phyloP scores from a whole-genome alignment of 2,113 vertebrate genomes.

The Eptesicus fuscus region DNA sequence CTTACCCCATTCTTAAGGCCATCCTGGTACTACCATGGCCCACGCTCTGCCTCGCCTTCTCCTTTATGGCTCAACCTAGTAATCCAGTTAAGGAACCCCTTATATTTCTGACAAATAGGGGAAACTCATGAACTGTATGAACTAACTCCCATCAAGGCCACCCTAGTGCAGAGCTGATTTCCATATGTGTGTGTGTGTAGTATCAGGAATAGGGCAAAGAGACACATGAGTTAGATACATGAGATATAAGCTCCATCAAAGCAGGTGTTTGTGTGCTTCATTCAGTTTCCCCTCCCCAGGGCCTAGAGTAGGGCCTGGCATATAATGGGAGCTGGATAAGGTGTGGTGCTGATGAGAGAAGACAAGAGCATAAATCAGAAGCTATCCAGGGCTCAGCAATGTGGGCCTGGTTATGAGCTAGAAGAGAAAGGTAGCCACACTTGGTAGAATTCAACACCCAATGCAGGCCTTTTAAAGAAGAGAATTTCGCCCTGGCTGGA shows the following conservation, averaged over 20 bases:
- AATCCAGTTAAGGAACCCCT: not conserved
- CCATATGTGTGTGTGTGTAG: not conserved
- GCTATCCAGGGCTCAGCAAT: not conserved
- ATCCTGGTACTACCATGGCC: not conserved
- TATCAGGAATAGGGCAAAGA: not conserved
- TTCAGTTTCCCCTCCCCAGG: not conserved
- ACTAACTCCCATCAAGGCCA: not conserved
- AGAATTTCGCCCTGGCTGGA: not conserved
- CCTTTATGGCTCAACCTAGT: not conserved
- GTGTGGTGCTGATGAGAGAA: not conserved
- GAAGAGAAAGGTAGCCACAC: not conserved
- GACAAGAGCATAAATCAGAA: not conserved
- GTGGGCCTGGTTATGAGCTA: not conserved
- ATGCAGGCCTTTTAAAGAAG: not conserved
- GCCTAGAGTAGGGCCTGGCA: not conserved
- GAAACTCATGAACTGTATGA: not conserved
- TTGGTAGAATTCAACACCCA: not conserved
- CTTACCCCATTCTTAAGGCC: not conserved
- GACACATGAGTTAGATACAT: no score
- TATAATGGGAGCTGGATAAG: not conserved
- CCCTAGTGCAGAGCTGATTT: not conserved
- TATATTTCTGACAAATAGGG: not conserved
- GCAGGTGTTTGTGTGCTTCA: not conserved
- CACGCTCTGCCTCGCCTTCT: not conserved
- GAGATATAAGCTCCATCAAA: not conserved